Evolutionary conservation across 2,797 vertebrate species (phyloP).

Genomic region (Pseudopleuronectes americanus): DNA sequence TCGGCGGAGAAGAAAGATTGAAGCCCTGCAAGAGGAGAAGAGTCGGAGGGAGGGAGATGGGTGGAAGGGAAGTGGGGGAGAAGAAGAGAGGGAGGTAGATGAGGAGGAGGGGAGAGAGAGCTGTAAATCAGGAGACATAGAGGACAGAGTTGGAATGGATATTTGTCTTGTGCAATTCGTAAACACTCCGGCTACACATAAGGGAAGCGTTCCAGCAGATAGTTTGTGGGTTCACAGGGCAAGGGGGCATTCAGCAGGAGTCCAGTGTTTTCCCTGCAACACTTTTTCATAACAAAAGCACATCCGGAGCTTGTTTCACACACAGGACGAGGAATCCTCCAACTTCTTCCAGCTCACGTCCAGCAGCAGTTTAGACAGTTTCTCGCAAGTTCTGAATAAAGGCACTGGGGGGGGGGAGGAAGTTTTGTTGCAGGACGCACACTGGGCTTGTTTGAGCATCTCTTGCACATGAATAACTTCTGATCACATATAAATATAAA

Average conservation of each 20-base stretch:
- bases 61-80: not conserved
- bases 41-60: too few species aligned
- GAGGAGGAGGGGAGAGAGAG: constrained; percentile 12
- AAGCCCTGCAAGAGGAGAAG: constrained; percentile 29
- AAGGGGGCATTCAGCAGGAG: constrained; percentile 32
- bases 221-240: constrained; percentile 50
- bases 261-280: constrained; percentile 48
- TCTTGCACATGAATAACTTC: constrained; percentile 61
- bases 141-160: constrained; percentile 31
- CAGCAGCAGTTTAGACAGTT: constrained; percentile 11
- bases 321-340: constrained; percentile 34
- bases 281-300: constrained; percentile 53
- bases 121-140: constrained; percentile 44
- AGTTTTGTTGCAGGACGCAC: constrained; percentile 11
- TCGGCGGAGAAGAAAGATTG: constrained; percentile 79
- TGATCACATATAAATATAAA: constrained; percentile 52
- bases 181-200: constrained; percentile 52
- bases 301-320: constrained; percentile 42
- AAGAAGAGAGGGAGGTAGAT: not conserved
- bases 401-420: constrained; percentile 14
- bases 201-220: constrained; percentile 40
- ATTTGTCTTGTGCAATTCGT: constrained; percentile 63
- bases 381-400: constrained; percentile 24
- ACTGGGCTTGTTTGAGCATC: constrained; percentile 39
- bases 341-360: constrained; percentile 31